Evolutionary conservation across 2,888 invertebrate genomes (phyloP).

Genomic region (Dasysyrphus albostriatus): DNA sequence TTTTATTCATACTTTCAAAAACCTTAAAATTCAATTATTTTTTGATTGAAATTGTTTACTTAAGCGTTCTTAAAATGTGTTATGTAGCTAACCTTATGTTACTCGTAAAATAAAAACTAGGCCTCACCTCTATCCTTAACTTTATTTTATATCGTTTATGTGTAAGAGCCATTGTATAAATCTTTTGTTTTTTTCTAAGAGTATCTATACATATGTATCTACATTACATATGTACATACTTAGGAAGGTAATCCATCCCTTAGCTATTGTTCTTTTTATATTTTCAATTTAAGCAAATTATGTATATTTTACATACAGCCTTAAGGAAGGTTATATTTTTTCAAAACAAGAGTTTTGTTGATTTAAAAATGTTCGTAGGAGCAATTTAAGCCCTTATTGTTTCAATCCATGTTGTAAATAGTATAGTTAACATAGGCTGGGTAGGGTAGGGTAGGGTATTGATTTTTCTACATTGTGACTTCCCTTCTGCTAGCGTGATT

Average conservation of each 20-base stretch:
- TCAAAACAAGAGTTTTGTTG: slow-evolving; percentile 1
- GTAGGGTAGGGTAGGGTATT: slow-evolving; percentile 7
- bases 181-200: neutral
- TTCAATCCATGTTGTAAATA: neutral
- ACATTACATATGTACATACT: neutral
- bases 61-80: too few relatives aligned
- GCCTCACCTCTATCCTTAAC: too few relatives aligned
- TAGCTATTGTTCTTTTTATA: neutral
- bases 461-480: slow-evolving; percentile 19
- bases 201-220: too few relatives aligned
- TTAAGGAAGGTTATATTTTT: slow-evolving; percentile 2
- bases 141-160: too few relatives aligned
- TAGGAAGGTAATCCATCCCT: neutral
- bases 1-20: too few relatives aligned
- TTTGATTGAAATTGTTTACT: too few relatives aligned
- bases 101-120: too few relatives aligned
- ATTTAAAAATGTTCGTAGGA: neutral
- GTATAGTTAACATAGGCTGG: neutral
- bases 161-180: neutral
- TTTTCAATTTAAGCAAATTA: slow-evolving; percentile 2
- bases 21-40: too few relatives aligned
- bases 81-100: too few relatives aligned
- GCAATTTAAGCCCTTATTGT: slow-evolving; percentile 7
- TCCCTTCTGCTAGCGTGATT: slow-evolving; percentile 16
- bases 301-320: neutral